Percentiles rank a stretch among this genome's conserved stretches.
phyloP scores from a whole-genome alignment of 1,140 invertebrate species.

The Drosophila sp. region DNA sequence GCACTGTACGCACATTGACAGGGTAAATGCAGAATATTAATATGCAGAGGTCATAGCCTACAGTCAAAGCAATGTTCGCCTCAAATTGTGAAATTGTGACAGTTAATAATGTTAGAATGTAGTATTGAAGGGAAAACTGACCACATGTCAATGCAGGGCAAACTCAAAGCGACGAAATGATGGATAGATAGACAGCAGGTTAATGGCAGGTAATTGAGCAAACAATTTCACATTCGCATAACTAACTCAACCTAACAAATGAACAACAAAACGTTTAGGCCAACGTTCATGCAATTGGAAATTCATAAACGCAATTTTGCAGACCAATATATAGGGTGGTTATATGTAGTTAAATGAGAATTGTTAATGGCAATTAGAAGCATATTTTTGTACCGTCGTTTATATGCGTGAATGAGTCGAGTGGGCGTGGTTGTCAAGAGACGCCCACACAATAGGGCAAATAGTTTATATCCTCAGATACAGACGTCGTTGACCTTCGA shows the following conservation, averaged over 20 bases:
- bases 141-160: slow-evolving; percentile 72
- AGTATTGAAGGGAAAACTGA: slow-evolving; percentile 52
- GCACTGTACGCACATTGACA: neutral
- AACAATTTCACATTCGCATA: slow-evolving; percentile 56
- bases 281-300: neutral
- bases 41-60: neutral
- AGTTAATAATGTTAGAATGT: slow-evolving; percentile 22
- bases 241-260: slow-evolving; percentile 63
- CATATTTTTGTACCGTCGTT: neutral
- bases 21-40: neutral
- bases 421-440: slow-evolving; percentile 20
- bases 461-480: slow-evolving; percentile 59
- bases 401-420: slow-evolving; percentile 9
- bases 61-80: slow-evolving; percentile 2
- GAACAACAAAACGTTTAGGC: slow-evolving; percentile 37
- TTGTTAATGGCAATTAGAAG: slow-evolving; percentile 56
- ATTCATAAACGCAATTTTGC: slow-evolving; percentile 6
- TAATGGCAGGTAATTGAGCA: slow-evolving; percentile 63
- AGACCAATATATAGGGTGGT: slow-evolving; percentile 7
- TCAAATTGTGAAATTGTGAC: slow-evolving; percentile 53
- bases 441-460: slow-evolving; percentile 35
- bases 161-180: slow-evolving; percentile 77
- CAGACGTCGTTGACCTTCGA: slow-evolving; percentile 53
- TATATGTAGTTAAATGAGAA: slow-evolving; percentile 35
- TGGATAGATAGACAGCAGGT: slow-evolving; percentile 31